Base-by-base conservation (phyloP, 2,797 vertebrate species). In the Rhinella marina region DNA sequence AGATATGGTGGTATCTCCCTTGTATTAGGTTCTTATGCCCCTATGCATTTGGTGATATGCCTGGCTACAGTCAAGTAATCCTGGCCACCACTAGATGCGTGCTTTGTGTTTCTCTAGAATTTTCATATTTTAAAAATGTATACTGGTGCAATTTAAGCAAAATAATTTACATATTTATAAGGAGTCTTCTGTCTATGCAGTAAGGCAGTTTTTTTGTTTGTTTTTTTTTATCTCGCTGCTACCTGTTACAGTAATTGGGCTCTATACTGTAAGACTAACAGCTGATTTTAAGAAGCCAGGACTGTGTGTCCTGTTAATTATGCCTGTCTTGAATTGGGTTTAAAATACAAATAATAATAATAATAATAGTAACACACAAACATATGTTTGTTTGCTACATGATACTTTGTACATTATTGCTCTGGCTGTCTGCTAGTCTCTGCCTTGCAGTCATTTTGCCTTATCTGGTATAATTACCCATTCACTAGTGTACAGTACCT, bases 131-230 rank as follows among this genome's bases (percentile, higher is more conserved):
- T 50, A 13, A 75, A 59, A 62, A 81, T 79, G 19, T 29, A 3
- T 59, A 12, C 32, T 80, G 61, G 8, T 23, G 56, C 25, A 80
- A 80, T 57, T 56, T 9, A 56, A 21, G 23, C 52, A 29, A 29
- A 79, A 27, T 57, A 16, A 57, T 57, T 29, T 27, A 19, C n/a
- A 79, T 79, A 79, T 57, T 79, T 57, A 79, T 57, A 32, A 59
- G 56, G 32, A 29, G 2, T 6, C 59, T n/a, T 81, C 29, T 48
- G 21, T 16, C 0, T 17, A 41, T 32, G 23, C 8, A 32, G 17
- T 16, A 79, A 13, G 52, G 27, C 19, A 29, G 77, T n/a, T n/a
- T n/a, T n/a, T n/a, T n/a, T n/a, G 56, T 0, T 61, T 27, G 27
- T 2, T 61, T 27, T 54, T 13, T 27, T 61, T 19, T 61, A 61